Evolutionary conservation across 2,113 vertebrate genomes (phyloP).

Genomic region (Saguinus imperator): DNA sequence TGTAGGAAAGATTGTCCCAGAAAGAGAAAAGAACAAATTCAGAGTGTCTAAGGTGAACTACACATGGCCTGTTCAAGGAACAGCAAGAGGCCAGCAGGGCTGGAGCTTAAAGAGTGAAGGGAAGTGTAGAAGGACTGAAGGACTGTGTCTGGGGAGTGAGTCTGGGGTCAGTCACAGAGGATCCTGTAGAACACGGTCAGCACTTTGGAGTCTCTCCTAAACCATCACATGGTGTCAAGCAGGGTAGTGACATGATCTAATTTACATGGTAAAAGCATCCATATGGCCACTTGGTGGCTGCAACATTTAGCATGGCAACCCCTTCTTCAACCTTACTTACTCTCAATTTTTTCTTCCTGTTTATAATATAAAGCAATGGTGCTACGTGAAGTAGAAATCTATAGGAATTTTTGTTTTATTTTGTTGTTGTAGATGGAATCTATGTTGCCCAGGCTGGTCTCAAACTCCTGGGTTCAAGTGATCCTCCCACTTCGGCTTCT

Average conservation of each 20-base stretch:
- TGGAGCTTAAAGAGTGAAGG: background rate
- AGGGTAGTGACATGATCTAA: background rate
- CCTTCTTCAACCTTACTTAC: background rate
- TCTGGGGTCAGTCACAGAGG: rapidly evolving
- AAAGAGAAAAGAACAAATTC: background rate
- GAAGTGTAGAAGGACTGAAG: background rate
- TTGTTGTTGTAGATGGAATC: too few species aligned
- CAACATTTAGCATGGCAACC: rapidly evolving
- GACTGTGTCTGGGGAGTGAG: background rate
- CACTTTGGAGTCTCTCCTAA: background rate
- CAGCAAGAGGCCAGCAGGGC: too few species aligned
- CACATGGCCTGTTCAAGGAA: background rate
- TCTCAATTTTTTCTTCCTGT: background rate
- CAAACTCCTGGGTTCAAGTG: too few species aligned
- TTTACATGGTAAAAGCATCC: background rate
- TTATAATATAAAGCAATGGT: background rate
- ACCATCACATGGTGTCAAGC: background rate
- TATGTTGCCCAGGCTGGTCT: too few species aligned
- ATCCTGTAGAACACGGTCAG: background rate
- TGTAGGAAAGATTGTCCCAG: background rate
- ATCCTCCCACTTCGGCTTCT: too few species aligned
- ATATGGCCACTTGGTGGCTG: background rate
- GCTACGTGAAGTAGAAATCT: background rate
- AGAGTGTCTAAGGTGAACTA: background rate
- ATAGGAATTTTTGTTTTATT: too few species aligned